phyloP scores from a whole-genome alignment of 2,888 invertebrate genomes.

The Willowsia nigromaculata region DNA sequence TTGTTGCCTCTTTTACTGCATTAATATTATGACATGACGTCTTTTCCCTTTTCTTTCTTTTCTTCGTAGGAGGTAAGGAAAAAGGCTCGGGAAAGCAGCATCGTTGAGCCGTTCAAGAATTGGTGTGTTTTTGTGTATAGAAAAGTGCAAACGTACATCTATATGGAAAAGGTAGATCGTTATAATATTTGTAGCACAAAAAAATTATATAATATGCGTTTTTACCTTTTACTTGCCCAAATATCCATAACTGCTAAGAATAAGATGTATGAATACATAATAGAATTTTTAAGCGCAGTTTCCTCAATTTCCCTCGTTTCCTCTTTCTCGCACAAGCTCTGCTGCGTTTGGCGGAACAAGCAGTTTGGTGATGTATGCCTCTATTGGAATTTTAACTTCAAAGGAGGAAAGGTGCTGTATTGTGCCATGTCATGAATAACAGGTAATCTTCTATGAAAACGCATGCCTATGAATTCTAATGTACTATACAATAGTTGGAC shows the following conservation, averaged over 20 bases:
- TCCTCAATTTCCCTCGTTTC: constrained; percentile 26
- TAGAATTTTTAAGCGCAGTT: constrained; percentile 32
- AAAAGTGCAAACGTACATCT: not conserved
- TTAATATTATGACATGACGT: constrained; percentile 20
- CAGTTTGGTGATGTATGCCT: not conserved
- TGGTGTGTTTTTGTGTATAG: not conserved
- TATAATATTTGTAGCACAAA: constrained; percentile 9
- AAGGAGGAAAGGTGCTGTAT: not conserved
- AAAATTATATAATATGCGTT: not conserved
- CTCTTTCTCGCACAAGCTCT: not conserved
- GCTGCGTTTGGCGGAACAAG: not conserved
- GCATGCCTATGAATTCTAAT: too few relatives aligned
- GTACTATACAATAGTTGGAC: too few relatives aligned
- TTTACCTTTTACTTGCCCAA: constrained; percentile 23
- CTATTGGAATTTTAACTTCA: not conserved
- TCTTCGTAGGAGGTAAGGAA: not conserved
- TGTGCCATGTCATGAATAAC: not conserved
- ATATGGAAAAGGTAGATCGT: not conserved
- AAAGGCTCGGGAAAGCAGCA: not conserved
- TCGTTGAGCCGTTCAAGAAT: not conserved
- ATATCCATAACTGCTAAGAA: constrained; percentile 1
- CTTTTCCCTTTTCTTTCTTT: not conserved
- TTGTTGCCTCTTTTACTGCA: constrained; percentile 13
- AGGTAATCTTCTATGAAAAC: not conserved
- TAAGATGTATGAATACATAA: constrained; percentile 26